A percentile compares a stretch with the other conserved stretches of the same genome.
Conservation (phyloP, 92 coral and sea anemone species). For the Ricordea florida region DNA sequence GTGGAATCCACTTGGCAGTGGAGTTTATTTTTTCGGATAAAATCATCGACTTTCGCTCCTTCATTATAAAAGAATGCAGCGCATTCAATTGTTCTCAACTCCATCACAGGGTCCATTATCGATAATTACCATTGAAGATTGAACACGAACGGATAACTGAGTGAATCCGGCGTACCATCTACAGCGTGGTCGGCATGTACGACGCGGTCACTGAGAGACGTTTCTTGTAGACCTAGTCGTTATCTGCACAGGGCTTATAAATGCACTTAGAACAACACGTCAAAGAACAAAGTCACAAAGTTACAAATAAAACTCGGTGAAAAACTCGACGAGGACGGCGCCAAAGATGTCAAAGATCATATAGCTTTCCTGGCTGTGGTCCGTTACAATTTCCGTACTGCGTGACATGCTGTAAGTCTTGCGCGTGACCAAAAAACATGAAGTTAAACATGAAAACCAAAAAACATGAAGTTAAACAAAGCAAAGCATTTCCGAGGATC, state of each 20-base stretch:
- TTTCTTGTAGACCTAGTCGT: no score
- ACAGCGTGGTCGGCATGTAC: slow-evolving; percentile 1
- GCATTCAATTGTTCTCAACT: slow-evolving; percentile 11
- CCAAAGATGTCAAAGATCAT: not conserved
- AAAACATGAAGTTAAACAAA: no score
- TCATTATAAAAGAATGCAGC: slow-evolving; percentile 24
- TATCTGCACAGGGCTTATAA: not conserved
- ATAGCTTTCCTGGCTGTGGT: not conserved
- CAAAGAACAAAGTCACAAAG: not conserved
- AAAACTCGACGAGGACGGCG: not conserved
- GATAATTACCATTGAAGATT: not conserved
- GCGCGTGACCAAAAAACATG: no score
- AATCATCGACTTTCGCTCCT: slow-evolving; percentile 26
- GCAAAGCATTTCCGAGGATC: no score
- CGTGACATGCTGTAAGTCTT: not conserved
- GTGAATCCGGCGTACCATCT: not conserved
- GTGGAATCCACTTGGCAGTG: slow-evolving; percentile 19
- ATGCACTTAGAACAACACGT: not conserved
- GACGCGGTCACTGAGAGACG: not conserved
- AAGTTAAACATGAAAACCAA: no score
- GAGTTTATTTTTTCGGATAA: not conserved
- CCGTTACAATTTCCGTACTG: not conserved
- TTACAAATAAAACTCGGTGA: not conserved
- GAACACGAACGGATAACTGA: not conserved
- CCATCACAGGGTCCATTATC: not conserved